Conservation (phyloP, 2,113 vertebrate genomes). For the Serilophus lunatus region DNA sequence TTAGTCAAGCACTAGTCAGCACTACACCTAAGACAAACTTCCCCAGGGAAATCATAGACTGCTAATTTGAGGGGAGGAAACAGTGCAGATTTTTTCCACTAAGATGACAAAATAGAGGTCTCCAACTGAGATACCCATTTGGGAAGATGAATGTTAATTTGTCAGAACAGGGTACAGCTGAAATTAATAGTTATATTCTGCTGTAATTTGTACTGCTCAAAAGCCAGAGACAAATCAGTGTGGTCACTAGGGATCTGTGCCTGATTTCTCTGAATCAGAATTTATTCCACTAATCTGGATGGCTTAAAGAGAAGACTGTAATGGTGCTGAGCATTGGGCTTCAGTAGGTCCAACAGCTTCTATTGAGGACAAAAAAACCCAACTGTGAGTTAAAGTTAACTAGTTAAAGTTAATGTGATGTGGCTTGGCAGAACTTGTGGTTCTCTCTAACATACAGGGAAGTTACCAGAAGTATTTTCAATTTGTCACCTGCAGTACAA, state of each 20-base stretch:
- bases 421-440: not conserved
- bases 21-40: not conserved
- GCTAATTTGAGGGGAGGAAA: not conserved
- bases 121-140: not conserved
- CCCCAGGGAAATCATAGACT: not conserved
- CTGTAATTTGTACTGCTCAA: not conserved
- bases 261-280: slow-evolving; percentile 2
- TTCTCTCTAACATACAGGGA: not conserved
- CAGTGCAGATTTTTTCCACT: not conserved
- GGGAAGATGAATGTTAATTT: slow-evolving; percentile 14
- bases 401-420: not conserved
- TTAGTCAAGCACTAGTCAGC: slow-evolving; percentile 7
- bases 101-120: slow-evolving; percentile 8
- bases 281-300: not conserved
- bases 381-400: not conserved
- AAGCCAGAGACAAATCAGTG: not conserved
- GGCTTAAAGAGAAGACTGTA: not conserved
- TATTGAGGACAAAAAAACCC: not conserved
- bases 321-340: not conserved
- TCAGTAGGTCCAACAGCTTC: not conserved
- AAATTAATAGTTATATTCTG: slow-evolving; percentile 20
- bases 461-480: not conserved
- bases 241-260: not conserved
- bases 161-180: not conserved
- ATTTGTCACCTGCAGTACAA: not conserved